Evolutionary conservation across 2,797 vertebrate genomes (phyloP), one percentile per base, ranked within the genome.

Genomic region (Sardinella longiceps): DNA sequence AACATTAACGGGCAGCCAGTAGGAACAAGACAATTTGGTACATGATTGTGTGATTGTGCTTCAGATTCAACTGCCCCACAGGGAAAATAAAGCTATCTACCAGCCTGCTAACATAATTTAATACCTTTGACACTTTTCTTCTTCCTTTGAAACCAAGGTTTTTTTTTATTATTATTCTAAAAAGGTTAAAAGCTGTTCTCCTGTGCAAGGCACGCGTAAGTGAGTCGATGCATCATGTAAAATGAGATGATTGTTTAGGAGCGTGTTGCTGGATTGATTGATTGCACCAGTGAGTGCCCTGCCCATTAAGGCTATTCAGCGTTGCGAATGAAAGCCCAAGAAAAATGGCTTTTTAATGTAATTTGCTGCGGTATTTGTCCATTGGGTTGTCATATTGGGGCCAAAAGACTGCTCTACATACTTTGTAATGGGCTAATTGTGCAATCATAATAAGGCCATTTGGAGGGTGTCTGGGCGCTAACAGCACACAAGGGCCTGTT

Each of bases 291-390:
- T 5, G 63, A 70, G 63, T 70, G 63, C 10, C 63, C 63, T 70
- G 63, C 10, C 63, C 63, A 70, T 70, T 70, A 70, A 14, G 3
- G 9, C 18, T 30, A 1, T 14, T 15, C 63, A 30, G 25, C 37
- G 63, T 12, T 14, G 28, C 63, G 2, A 70, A 37, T 33, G 28
- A 70, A 70, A 25, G 28, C 63, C 4, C 12, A 30, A 70, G 63
- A 70, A 70, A 70, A 70, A 70, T 70, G 28, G 30, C 63, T 70
- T 70, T 70, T 70, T 70, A 70, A 70, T 33, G 63, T 70, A 33
- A 70, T 70, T 70, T 25, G 33, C 63, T 30, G 11, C 14, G 11
- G 5, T 70, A 70, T 70, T 70, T 37, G 30, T 28, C 63, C 63
- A 70, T 4, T 4, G 63, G 63, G 25, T 33, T 70, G 63, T 70